Conservation (phyloP, 2,888 invertebrate genomes). For the Parnassius orleans region DNA sequence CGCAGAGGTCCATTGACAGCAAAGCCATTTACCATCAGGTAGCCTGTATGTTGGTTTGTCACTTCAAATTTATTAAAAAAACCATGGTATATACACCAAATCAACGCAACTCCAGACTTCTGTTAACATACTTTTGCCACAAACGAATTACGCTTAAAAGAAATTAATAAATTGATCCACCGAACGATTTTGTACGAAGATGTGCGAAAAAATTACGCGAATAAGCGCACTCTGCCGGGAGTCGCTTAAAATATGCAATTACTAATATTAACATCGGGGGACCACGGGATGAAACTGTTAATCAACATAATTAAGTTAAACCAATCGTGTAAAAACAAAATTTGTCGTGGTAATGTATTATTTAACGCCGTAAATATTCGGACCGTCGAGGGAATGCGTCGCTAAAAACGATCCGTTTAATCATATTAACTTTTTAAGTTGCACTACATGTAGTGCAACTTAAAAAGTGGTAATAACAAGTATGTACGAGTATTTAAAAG, state of each 20-base stretch:
- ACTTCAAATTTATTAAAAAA: no score
- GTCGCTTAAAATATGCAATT: conserved; percentile 30
- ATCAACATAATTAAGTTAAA: conserved; percentile 32
- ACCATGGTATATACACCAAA: no score
- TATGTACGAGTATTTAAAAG: no score
- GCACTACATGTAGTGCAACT: no score
- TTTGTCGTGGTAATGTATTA: conserved; percentile 21
- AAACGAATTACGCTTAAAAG: background rate
- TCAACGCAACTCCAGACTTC: no score
- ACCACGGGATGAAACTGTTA: conserved; percentile 23
- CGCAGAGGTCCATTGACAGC: no score
- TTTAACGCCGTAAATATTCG: conserved; percentile 19
- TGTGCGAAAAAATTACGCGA: conserved; percentile 17
- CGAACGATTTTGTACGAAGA: conserved; percentile 11
- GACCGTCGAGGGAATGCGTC: conserved; percentile 3
- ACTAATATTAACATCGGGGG: conserved; percentile 36
- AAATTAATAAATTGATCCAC: conserved; percentile 7
- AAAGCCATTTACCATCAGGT: no score
- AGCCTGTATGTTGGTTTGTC: no score
- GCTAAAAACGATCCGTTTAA: conserved; percentile 1
- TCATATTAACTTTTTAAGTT: conserved; percentile 1
- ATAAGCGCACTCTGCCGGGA: conserved; percentile 13
- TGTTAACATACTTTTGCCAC: background rate
- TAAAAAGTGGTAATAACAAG: no score
- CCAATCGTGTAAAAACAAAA: conserved; percentile 23